A percentile compares a stretch with the other conserved stretches of the same genome.
These are phyloP conservation scores for Drosophila willistoni DNA, from an alignment of 1,140 invertebrate genomes.

Conservation along the genomic window DNA sequence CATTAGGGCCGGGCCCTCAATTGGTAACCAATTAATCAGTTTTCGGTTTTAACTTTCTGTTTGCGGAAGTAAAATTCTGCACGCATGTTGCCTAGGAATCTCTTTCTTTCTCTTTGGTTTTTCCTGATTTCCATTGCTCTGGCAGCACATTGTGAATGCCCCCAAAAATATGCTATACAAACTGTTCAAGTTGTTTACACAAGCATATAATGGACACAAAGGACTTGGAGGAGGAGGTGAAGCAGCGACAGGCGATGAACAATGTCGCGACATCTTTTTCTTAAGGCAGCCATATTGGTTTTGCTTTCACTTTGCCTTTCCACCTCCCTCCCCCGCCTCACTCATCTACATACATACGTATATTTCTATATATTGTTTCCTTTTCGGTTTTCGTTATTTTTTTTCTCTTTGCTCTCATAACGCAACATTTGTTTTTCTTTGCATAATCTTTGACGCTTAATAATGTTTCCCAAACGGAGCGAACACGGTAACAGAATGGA, in stretches of 20 bases:
- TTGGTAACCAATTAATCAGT: not conserved
- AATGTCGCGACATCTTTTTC: constrained; percentile 18
- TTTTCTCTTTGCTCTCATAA: constrained; percentile 1
- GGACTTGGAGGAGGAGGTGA: not conserved
- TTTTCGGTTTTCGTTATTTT: constrained; percentile 19
- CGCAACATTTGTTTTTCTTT: constrained; percentile 57
- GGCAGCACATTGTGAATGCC: constrained; percentile 10
- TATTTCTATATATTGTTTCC: constrained; percentile 37
- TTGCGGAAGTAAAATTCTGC: not conserved
- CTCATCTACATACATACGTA: not conserved
- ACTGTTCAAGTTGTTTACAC: constrained; percentile 34
- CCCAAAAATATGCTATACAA: constrained; percentile 36
- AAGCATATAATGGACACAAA: constrained; percentile 32
- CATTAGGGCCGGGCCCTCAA: not conserved
- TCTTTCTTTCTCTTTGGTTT: not conserved
- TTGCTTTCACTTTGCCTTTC: constrained; percentile 11
- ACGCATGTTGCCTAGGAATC: constrained; percentile 1
- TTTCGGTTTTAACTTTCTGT: not conserved
- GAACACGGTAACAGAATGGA: not conserved
- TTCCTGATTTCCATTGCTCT: not conserved
- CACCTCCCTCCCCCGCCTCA: not conserved
- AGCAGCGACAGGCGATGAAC: not conserved
- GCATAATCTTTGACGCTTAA: constrained; percentile 68
- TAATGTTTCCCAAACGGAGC: constrained; percentile 49
- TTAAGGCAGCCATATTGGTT: constrained; percentile 33